phyloP scores from a whole-genome alignment of 2,797 vertebrate genomes.

The Gymnocypris eckloni region DNA sequence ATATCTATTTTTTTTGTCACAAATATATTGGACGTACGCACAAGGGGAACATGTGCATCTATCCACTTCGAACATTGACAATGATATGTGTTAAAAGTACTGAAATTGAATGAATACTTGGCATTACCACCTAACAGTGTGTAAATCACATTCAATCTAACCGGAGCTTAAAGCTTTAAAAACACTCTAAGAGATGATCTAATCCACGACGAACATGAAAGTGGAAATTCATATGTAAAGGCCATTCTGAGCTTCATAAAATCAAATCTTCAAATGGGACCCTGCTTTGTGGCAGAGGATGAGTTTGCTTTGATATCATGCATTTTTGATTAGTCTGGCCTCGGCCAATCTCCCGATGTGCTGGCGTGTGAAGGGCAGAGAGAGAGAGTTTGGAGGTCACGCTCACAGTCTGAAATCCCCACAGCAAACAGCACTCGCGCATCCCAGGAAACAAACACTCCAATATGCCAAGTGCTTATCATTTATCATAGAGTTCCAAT shows the following conservation, averaged over 20 bases:
- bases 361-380: conserved; percentile 37
- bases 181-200: conserved; percentile 40
- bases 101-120: conserved; percentile 22
- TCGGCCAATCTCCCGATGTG: conserved; percentile 45
- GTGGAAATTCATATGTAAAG: conserved; percentile 38
- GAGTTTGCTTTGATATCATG: conserved; percentile 51
- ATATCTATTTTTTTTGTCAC: background rate
- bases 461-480: conserved; percentile 49
- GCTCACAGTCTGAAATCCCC: conserved; percentile 48
- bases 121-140: conserved; percentile 14
- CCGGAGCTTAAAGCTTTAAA: conserved; percentile 36
- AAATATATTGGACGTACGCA: background rate
- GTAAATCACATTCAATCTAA: conserved; percentile 33
- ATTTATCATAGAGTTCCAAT: conserved; percentile 40
- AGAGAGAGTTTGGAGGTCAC: conserved; percentile 55
- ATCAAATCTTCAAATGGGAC: conserved; percentile 48
- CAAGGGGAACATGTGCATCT: background rate
- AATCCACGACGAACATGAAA: conserved; percentile 39
- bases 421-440: conserved; percentile 31
- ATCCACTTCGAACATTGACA: background rate
- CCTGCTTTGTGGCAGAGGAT: conserved; percentile 15
- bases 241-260: conserved; percentile 43
- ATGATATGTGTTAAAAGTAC: conserved; percentile 18
- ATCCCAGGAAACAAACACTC: conserved; percentile 47
- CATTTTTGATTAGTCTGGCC: conserved; percentile 57